Evolutionary conservation across 2,113 vertebrate genomes (phyloP), one percentile per base, ranked within the genome.

Genomic region (Ctenomys sociabilis): DNA sequence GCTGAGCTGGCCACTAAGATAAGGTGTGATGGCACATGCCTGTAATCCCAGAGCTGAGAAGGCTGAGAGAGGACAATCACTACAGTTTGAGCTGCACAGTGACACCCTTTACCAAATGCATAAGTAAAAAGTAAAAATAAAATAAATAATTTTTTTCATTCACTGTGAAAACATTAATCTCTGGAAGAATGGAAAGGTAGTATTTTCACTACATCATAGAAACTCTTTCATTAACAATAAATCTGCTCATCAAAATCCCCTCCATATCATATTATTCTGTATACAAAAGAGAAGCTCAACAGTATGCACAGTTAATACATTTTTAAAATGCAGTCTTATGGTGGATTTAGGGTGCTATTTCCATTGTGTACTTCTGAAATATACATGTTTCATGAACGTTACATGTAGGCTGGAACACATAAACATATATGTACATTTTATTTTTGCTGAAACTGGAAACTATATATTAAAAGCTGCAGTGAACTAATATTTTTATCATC

Each of bases 151-250:
- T 17, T 19, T 57, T 68, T 91, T 70, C 66, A 64, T 19, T 84
- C 66, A 95, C 64, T 92, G 30, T 40, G 85, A 93, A 85, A 54
- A 40, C 83, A 86, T 24, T 32, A 85, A 90, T 83, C 22, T 59
- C 90, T 90, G 16, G 83, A 59, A 95, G 95, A 90, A 72, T 70
- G 21, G 13, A 96, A 75, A 37, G 24, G 45, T 8, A 57, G n/a
- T 24, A 64, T 72, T 91, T 94, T 97, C 45, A 93, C 8, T 70
- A 93, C 59, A 77, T n/a, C 13, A 78, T 4, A 54, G 85, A n/a
- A 92, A 72, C 11, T 43, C 52, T 92, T 89, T 93, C 66, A 94
- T 77, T 82, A 95, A 81, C 30, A 91, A 21, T 90, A 93, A 78
- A 21, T 82, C 35, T 73, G 2, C 64, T 73, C 30, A 28, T n/a